Conservation (phyloP, 2,797 vertebrate species). For the Rhyacichthys aspro region DNA sequence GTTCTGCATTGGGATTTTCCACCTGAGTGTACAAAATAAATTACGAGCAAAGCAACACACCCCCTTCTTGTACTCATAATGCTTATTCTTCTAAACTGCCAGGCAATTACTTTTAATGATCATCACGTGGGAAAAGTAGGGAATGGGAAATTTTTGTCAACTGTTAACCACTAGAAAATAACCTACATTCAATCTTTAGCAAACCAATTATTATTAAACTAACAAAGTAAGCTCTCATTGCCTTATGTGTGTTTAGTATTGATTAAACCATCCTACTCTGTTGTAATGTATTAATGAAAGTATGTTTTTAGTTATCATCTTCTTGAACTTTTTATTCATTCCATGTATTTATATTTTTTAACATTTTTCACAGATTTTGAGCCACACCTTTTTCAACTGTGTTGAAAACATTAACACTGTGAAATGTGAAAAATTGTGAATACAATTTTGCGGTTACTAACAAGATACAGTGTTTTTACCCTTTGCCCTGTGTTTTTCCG, state of each 20-base stretch:
- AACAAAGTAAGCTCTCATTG: conserved; percentile 3
- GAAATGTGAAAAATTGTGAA: too few relatives aligned
- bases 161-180: conserved; percentile 23
- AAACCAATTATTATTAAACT: too few relatives aligned
- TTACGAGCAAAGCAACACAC: conserved; percentile 23
- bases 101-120: conserved; percentile 34
- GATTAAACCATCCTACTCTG: too few relatives aligned
- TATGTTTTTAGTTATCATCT: too few relatives aligned
- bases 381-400: too few relatives aligned
- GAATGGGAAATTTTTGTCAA: conserved; percentile 19
- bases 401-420: too few relatives aligned
- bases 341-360: too few relatives aligned
- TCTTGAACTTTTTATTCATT: too few relatives aligned
- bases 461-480: not conserved
- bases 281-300: too few relatives aligned
- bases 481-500: not conserved
- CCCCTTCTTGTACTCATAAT: conserved; percentile 26
- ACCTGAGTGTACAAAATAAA: conserved; percentile 52
- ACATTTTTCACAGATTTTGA: too few relatives aligned
- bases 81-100: conserved; percentile 32
- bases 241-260: not conserved
- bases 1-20: conserved; percentile 38
- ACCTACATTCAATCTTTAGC: conserved; percentile 11
- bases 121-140: conserved; percentile 7
- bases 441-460: too few relatives aligned